Evolutionary conservation across 1,140 invertebrate genomes (phyloP), one percentile per base, ranked within the genome.

Genomic region (Macrosteles quadrilineatus): DNA sequence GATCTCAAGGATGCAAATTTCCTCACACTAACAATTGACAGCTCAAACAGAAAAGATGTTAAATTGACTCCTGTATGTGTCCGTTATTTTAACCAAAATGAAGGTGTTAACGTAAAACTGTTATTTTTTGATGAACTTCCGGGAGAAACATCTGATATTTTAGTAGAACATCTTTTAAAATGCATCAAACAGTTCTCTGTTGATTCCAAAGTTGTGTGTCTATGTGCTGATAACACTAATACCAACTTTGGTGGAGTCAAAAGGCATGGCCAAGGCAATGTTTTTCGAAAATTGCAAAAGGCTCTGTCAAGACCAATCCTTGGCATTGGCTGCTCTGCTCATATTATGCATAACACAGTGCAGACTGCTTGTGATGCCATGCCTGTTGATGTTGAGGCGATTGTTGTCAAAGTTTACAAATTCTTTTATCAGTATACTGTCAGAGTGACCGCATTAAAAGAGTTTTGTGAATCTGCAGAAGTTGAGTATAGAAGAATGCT

Each of bases 371-470:
- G 53, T 65, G 76, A 78, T 72, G 47, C 29, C 9, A 59, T 77
- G 23, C 73, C 73, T 30, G 45, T 78, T 69, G 76, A 79, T 67
- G 43, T 78, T 19, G 74, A 79, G 75, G 40, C 30, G 45, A 47
- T 78, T 53, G 68, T 75, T 64, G 70, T 77, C 31, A 78, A 78
- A 73, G 74, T 78, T 71, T 77, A 77, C 72, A 63, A 53, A 14
- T 73, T 75, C 65, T 79, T 78, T 69, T 72, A 71, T 68, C 75
- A 77, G 32, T 79, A 77, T 67, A 78, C 75, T 21, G 73, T 77
- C 17, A 43, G 68, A 69, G 72, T 70, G 14, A 66, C 68, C 50
- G 17, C 19, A 29, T 63, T 77, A 14, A 75, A 75, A 73, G 72
- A 74, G 45, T 78, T 76, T 75, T 76, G 70, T 68, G 73, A 78